These are phyloP conservation scores for Drymodes brunneopygia DNA, from an alignment of 2,113 vertebrate species.

Conservation along the genomic window DNA sequence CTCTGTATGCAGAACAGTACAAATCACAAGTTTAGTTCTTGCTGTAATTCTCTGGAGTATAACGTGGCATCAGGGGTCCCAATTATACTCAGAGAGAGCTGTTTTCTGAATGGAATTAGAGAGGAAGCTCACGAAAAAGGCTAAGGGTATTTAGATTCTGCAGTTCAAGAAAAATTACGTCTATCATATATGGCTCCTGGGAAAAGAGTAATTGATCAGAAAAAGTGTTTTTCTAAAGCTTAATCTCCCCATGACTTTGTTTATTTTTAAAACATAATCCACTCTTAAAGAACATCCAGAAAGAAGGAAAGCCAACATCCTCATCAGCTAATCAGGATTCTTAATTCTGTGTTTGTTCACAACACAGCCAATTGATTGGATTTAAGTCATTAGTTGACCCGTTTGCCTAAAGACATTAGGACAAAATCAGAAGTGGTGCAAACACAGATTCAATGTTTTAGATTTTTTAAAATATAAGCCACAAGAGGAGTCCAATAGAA, in stretches of 20 bases:
- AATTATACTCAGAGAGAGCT: not conserved
- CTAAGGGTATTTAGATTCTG: not conserved
- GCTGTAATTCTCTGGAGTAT: not conserved
- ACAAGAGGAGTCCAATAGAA: not conserved
- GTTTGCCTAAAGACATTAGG: not conserved
- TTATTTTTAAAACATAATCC: constrained; percentile 8
- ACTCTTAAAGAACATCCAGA: not conserved
- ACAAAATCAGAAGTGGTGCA: not conserved
- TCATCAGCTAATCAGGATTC: not conserved
- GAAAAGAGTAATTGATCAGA: not conserved
- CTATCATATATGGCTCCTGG: not conserved
- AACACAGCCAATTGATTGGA: not conserved
- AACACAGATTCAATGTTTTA: not conserved
- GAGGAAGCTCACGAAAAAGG: not conserved
- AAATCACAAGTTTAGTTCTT: not conserved
- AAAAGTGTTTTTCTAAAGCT: not conserved
- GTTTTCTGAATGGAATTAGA: not conserved
- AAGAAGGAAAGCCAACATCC: not conserved
- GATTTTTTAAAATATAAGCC: not conserved
- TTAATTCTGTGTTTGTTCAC: not conserved
- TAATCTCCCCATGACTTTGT: not conserved
- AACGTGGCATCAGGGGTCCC: not conserved
- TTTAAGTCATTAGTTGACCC: not conserved
- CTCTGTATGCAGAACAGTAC: not conserved
- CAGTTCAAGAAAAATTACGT: not conserved